Conservation (phyloP, 2,888 invertebrate genomes). For the Drosophila borborema region DNA sequence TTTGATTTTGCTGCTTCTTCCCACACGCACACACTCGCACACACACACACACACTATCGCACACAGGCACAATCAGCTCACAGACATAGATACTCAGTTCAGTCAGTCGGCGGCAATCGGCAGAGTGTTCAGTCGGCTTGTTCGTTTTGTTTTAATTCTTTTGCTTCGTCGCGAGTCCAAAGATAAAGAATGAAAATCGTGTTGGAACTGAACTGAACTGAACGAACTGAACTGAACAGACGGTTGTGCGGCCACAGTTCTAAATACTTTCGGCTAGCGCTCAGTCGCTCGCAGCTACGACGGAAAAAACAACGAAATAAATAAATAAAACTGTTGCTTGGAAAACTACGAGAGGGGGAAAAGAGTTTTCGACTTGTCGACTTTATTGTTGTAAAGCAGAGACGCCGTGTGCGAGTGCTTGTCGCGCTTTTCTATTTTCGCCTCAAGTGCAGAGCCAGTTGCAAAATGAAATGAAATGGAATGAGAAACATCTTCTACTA, state of each 20-base stretch:
- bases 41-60: neutral
- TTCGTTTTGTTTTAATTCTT: constrained; percentile 78
- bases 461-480: constrained; percentile 41
- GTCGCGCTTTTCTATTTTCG: constrained; percentile 78
- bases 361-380: constrained; percentile 33
- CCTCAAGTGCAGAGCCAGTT: constrained; percentile 68
- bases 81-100: constrained; percentile 45
- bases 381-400: constrained; percentile 63
- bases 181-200: constrained; percentile 71
- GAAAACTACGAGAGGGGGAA: constrained; percentile 47
- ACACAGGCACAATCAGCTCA: constrained; percentile 12
- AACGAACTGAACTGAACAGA: constrained; percentile 37
- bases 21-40: constrained; percentile 23
- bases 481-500: constrained; percentile 31
- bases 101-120: constrained; percentile 22
- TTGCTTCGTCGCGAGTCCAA: constrained; percentile 60
- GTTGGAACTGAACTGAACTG: constrained; percentile 27
- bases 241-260: constrained; percentile 65
- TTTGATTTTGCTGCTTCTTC: constrained; percentile 74
- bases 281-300: constrained; percentile 68
- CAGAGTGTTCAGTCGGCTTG: constrained; percentile 23
- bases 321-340: constrained; percentile 56
- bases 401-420: constrained; percentile 51
- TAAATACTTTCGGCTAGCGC: constrained; percentile 80
- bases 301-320: neutral